A percentile compares a stretch with the other conserved stretches of the same genome.
These are phyloP conservation scores for Pterophyllum scalare DNA, from an alignment of 2,113 vertebrate species.

Conservation along the genomic window DNA sequence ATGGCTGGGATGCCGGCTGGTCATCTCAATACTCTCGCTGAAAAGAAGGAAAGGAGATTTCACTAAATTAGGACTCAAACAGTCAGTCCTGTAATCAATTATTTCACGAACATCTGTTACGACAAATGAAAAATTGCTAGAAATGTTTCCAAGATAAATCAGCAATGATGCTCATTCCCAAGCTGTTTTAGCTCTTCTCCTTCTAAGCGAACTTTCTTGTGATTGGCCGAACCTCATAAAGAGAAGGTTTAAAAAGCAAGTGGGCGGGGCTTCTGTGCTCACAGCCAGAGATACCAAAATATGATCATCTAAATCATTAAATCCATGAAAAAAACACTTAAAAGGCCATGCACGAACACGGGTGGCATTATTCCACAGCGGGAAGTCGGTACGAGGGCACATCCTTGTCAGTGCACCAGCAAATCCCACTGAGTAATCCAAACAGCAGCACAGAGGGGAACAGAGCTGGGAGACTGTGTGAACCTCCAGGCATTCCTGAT, in stretches of 20 bases:
- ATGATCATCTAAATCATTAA: background rate
- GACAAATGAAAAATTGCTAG: background rate
- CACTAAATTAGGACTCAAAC: background rate
- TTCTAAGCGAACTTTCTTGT: background rate
- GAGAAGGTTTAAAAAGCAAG: background rate
- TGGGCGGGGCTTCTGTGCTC: background rate
- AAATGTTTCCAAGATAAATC: background rate
- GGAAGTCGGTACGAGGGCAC: background rate
- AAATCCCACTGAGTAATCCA: background rate
- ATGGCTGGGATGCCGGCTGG: slow-evolving; percentile 91
- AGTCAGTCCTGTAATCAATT: background rate
- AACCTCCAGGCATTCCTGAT: background rate
- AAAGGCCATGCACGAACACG: background rate
- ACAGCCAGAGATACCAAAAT: background rate
- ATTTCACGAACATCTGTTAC: background rate
- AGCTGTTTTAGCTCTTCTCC: background rate
- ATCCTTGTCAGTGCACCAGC: background rate
- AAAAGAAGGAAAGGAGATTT: slow-evolving; percentile 39
- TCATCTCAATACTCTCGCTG: slow-evolving; percentile 92
- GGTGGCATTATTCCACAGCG: rapidly evolving
- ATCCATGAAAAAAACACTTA: background rate
- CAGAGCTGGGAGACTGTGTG: background rate
- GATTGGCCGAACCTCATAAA: background rate
- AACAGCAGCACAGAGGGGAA: background rate
- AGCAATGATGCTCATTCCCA: background rate